Base-by-base conservation (phyloP, 2,797 vertebrate genomes). In the Enteromius unitaeniatus region DNA sequence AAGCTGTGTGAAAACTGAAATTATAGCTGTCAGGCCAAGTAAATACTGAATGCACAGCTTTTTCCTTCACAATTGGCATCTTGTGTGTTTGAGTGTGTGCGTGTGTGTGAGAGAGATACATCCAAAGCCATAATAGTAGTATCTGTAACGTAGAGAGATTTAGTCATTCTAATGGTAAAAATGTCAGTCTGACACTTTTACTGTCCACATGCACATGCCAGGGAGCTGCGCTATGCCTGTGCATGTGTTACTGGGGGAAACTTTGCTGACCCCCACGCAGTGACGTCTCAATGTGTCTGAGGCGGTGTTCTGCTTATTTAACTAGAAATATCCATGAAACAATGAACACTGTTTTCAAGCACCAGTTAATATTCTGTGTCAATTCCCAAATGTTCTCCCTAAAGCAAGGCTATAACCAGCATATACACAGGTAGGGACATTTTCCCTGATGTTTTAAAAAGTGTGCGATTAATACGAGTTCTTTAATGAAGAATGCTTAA, bases 161-260 rank as follows among this genome's bases (percentile, higher is more conserved):
- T 86, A 90, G 83, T 74, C 79, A 65, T 87, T 80, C 47, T 86
- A 83, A 85, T 77, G 81, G 82, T 78, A 80, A 67, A 83, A 90
- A 89, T 89, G 87, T 89, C 80, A 81, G 75, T 14, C 69, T 88
- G 88, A 88, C 89, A 89, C 74, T 85, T 90, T 90, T 85, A 89
- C 88, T 87, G 86, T 88, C 81, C 81, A 28, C 47, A 70, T 70
- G 51, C 78, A 86, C 84, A 89, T 87, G 67, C 84, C 88, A 77
- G 77, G 47, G 79, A 87, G 78, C 72, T 85, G 69, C 34, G 60
- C 78, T 65, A 70, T 83, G 72, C 31, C 83, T 67, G 70, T 31
- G 45, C 80, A 82, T 82, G 85, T 78, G 81, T 83, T 84, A 83
- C 83, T 83, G 79, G 76, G 6, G 76, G 77, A 79, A 78, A 40